Evolutionary conservation across 2,888 invertebrate genomes (phyloP).

Genomic region (Temnothorax rugatulus): DNA sequence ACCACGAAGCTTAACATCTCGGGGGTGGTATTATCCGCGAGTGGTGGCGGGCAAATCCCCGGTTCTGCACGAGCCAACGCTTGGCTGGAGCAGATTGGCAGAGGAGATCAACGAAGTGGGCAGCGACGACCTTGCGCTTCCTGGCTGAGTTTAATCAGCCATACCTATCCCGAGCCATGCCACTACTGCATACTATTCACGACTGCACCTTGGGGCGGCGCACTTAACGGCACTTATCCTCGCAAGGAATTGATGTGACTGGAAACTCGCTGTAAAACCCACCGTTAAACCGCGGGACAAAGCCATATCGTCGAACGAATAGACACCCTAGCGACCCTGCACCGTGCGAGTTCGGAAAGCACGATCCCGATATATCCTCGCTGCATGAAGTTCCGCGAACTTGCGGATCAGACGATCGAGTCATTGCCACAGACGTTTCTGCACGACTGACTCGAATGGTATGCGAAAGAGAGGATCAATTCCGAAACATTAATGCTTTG

Average conservation of each 20-base stretch:
- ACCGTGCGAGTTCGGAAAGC: constrained; percentile 11
- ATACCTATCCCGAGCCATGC: constrained; percentile 53
- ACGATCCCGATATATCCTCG: constrained; percentile 32
- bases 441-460: neutral
- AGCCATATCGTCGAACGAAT: constrained; percentile 49
- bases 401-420: constrained; percentile 26
- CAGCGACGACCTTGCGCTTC: constrained; percentile 68
- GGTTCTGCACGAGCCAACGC: constrained; percentile 45
- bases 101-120: constrained; percentile 71
- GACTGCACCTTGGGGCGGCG: constrained; percentile 54
- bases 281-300: constrained; percentile 64
- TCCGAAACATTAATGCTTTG: neutral
- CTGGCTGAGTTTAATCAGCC: constrained; percentile 77
- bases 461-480: neutral
- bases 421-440: neutral
- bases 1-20: constrained; percentile 51
- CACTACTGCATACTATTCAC: constrained; percentile 13
- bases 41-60: constrained; percentile 59
- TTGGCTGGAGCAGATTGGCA: constrained; percentile 67
- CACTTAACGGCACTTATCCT: constrained; percentile 74
- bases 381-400: constrained; percentile 11
- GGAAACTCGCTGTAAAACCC: constrained; percentile 69
- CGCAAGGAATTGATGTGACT: constrained; percentile 57
- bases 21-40: constrained; percentile 53
- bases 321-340: constrained; percentile 5